A percentile compares a stretch with the other conserved stretches of the same genome.
phyloP scores from a whole-genome alignment of 2,113 vertebrate species.

The Myocastor coypus region DNA sequence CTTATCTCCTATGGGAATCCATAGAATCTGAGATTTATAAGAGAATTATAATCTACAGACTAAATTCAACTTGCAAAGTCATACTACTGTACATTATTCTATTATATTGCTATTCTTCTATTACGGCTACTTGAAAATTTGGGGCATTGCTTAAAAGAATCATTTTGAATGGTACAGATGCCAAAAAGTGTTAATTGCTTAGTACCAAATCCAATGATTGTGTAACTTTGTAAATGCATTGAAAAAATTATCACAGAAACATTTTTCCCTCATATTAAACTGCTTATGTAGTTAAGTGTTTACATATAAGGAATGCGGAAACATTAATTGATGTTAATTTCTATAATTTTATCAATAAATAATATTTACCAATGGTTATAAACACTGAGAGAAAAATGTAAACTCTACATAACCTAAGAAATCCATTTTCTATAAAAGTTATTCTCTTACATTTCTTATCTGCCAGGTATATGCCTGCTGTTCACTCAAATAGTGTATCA shows the following conservation, averaged over 20 bases:
- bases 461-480: background rate
- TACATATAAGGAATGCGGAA: background rate
- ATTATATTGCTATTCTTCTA: background rate
- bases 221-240: slow-evolving; percentile 10
- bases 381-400: background rate
- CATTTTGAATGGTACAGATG: background rate
- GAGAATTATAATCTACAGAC: background rate
- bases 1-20: background rate
- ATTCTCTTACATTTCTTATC: background rate
- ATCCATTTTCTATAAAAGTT: background rate
- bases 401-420: background rate
- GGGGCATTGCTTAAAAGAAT: background rate
- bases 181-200: slow-evolving; percentile 19
- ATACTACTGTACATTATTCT: background rate
- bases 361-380: background rate
- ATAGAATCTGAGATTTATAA: background rate
- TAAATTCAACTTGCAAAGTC: background rate
- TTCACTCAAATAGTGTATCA: background rate
- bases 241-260: background rate
- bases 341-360: background rate
- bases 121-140: background rate
- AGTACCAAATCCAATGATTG: background rate
- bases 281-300: background rate
- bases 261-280: background rate
- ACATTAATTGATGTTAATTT: background rate